Conservation (phyloP, 2,888 invertebrate species). For the Sesia apiformis region DNA sequence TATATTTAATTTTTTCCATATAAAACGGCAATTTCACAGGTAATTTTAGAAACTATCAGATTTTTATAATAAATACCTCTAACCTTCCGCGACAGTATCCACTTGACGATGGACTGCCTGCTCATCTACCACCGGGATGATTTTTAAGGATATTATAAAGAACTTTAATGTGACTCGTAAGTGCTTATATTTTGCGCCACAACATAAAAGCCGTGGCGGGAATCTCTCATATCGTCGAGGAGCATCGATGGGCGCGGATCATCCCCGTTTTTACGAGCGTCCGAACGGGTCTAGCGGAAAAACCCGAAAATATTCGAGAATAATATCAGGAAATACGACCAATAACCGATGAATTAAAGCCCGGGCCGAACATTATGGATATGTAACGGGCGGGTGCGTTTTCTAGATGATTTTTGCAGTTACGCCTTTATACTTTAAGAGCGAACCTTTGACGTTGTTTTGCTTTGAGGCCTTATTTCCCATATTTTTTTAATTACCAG, state of each 20-base stretch:
- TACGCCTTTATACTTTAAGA: background rate
- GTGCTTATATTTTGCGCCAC: background rate
- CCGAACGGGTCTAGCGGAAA: conserved; percentile 33
- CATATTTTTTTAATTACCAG: no score
- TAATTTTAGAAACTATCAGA: no score
- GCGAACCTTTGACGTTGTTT: background rate
- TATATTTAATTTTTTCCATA: no score
- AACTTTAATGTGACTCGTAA: no score
- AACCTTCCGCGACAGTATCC: no score
- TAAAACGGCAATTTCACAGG: no score
- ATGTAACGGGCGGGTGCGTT: conserved; percentile 7
- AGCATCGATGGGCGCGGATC: conserved; percentile 56
- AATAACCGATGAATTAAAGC: conserved; percentile 53
- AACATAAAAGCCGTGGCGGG: conserved; percentile 25
- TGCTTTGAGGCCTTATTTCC: no score
- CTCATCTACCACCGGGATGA: no score
- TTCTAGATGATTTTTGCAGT: conserved; percentile 1
- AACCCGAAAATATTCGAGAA: conserved; percentile 53
- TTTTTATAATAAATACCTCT: no score
- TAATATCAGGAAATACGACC: conserved; percentile 57
- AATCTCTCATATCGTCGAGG: conserved; percentile 57
- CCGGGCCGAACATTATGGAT: conserved; percentile 10
- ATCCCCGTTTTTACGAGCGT: conserved; percentile 60
- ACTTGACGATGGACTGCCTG: no score
- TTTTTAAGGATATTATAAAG: no score